Evolutionary conservation across 2,113 vertebrate genomes (phyloP).

Genomic region (Propithecus coquereli): DNA sequence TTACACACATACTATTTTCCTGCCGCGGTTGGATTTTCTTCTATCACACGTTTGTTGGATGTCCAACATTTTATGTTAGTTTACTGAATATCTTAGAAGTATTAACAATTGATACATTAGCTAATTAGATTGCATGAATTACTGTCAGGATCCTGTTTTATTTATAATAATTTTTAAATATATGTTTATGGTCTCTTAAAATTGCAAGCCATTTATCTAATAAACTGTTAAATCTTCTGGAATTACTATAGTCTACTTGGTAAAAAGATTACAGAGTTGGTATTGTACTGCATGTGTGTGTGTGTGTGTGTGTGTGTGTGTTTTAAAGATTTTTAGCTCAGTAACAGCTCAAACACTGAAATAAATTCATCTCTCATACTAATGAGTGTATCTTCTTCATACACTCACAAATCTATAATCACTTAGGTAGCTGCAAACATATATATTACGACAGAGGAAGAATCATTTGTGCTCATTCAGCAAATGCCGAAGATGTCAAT

Average conservation of each 20-base stretch:
- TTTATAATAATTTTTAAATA: conserved; percentile 49
- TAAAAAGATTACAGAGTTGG: conserved; percentile 10
- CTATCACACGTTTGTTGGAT: background rate
- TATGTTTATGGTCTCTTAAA: conserved; percentile 35
- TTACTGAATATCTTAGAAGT: background rate
- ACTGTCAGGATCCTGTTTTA: conserved; percentile 54
- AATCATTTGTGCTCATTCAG: conserved; percentile 28
- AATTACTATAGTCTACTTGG: conserved; percentile 6
- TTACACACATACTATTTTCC: background rate
- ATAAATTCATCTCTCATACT: conserved; percentile 12
- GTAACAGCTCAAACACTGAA: background rate
- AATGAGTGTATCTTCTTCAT: background rate
- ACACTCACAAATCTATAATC: conserved; percentile 7
- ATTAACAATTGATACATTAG: conserved; percentile 46
- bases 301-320: background rate
- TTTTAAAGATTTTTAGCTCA: background rate
- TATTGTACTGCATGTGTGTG: background rate
- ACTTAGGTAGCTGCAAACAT: background rate
- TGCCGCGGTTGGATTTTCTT: background rate
- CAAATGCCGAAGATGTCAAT: background rate
- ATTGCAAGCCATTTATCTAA: conserved; percentile 43
- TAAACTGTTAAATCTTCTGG: conserved; percentile 30
- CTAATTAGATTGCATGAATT: conserved; percentile 43
- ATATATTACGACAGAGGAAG: background rate
- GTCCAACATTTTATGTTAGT: conserved; percentile 1